These are phyloP conservation scores for Ctenosaura bakeri DNA, from an alignment of 2,797 vertebrate species.

Conservation along the genomic window DNA sequence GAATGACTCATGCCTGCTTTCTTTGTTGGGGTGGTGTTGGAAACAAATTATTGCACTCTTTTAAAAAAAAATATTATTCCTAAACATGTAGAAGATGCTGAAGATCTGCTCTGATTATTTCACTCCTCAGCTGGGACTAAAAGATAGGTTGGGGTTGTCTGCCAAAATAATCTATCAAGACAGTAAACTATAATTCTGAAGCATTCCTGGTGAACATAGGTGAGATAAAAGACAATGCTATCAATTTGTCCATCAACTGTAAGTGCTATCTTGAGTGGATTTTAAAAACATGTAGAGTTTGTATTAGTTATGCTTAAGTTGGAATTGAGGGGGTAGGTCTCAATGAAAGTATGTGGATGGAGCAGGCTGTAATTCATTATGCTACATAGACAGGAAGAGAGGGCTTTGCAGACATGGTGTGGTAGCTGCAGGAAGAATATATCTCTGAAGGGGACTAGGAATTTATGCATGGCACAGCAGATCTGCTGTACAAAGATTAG, in stretches of 20 bases:
- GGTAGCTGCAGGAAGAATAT: background rate
- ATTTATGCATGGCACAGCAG: background rate
- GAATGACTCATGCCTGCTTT: constrained; percentile 7
- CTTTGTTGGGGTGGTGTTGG: background rate
- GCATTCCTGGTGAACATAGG: background rate
- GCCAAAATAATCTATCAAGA: background rate
- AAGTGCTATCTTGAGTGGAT: background rate
- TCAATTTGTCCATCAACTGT: background rate
- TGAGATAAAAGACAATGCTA: background rate
- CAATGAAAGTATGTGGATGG: background rate
- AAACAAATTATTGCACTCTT: background rate
- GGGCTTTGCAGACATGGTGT: background rate
- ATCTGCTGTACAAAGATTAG: background rate
- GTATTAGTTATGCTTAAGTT: background rate
- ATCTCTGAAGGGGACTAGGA: background rate
- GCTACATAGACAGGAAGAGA: background rate
- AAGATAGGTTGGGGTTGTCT: background rate
- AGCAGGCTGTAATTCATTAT: background rate
- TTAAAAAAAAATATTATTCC: background rate
- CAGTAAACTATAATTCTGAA: background rate
- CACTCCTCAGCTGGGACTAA: background rate
- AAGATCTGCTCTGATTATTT: constrained; percentile 1
- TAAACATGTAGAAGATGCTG: background rate
- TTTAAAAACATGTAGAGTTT: background rate
- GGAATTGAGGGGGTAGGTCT: background rate